Evolutionary conservation across 2,113 vertebrate species (phyloP).

Genomic region (Rhipidura dahli): DNA sequence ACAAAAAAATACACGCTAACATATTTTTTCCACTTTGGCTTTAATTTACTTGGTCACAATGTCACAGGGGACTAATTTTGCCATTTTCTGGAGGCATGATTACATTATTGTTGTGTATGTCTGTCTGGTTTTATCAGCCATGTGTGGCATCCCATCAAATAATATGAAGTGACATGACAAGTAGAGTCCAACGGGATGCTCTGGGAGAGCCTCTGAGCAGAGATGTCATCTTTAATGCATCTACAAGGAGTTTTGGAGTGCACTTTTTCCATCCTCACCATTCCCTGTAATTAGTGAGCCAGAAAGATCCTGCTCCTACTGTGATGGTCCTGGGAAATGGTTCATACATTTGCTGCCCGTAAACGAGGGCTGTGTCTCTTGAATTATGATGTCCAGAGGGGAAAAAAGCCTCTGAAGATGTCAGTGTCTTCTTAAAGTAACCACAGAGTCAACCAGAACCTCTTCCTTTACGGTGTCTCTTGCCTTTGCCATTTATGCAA

Average conservation of each 20-base stretch:
- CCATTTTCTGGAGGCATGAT: slow-evolving; percentile 23
- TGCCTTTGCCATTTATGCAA: not conserved
- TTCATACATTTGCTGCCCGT: not conserved
- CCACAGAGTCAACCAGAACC: not conserved
- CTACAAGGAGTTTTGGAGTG: not conserved
- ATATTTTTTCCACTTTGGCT: not conserved
- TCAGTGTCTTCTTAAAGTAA: not conserved
- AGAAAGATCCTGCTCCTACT: not conserved
- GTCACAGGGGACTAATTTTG: slow-evolving; percentile 41
- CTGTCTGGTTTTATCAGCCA: not conserved
- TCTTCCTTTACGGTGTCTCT: not conserved
- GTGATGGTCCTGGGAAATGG: not conserved
- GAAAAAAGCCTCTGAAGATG: not conserved
- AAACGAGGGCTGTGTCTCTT: not conserved
- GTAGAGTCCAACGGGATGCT: not conserved
- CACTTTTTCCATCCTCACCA: not conserved
- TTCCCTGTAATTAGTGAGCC: not conserved
- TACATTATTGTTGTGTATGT: not conserved
- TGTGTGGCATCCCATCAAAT: not conserved
- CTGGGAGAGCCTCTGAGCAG: slow-evolving; percentile 3
- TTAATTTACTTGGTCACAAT: slow-evolving; percentile 26
- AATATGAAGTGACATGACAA: slow-evolving; percentile 9
- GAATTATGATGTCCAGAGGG: not conserved
- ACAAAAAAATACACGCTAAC: not conserved
- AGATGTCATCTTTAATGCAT: slow-evolving; percentile 46